phyloP scores from a whole-genome alignment of 2,797 vertebrate genomes.

The Myotis pilosus region DNA sequence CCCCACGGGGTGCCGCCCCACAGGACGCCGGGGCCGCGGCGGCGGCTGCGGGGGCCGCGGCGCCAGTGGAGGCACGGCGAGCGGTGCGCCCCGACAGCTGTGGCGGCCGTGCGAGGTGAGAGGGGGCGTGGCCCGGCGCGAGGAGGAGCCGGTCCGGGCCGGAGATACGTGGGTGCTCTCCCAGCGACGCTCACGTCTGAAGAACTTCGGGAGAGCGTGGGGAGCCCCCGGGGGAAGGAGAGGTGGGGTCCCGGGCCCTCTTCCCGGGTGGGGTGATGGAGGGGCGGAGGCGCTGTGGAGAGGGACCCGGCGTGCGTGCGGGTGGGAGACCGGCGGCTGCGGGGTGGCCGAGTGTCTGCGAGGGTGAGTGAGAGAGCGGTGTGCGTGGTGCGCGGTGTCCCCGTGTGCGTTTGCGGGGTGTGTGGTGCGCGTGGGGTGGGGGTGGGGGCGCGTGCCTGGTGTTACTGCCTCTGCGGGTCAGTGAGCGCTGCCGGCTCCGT shows the following conservation, averaged over 20 bases:
- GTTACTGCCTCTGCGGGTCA: not conserved
- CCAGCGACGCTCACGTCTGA: not conserved
- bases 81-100: conserved; percentile 25
- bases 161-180: not conserved
- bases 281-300: not conserved
- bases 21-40: conserved; percentile 46
- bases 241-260: not conserved
- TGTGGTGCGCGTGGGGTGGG: not conserved
- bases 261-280: not conserved
- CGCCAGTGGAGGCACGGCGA: conserved; percentile 61
- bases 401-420: not conserved
- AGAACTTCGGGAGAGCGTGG: not conserved
- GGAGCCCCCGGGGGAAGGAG: not conserved
- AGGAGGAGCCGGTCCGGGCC: not conserved
- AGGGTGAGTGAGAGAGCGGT: not conserved
- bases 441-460: not conserved
- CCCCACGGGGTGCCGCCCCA: conserved; percentile 48
- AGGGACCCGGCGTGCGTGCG: not conserved
- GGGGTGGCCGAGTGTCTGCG: not conserved
- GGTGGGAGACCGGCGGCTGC: not conserved
- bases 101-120: conserved; percentile 60
- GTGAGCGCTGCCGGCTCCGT: not conserved
- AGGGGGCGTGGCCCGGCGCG: not conserved
- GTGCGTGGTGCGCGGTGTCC: not conserved
- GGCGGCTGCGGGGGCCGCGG: conserved; percentile 61